phyloP scores from a whole-genome alignment of 2,797 vertebrate genomes.

The Danionella dracula region DNA sequence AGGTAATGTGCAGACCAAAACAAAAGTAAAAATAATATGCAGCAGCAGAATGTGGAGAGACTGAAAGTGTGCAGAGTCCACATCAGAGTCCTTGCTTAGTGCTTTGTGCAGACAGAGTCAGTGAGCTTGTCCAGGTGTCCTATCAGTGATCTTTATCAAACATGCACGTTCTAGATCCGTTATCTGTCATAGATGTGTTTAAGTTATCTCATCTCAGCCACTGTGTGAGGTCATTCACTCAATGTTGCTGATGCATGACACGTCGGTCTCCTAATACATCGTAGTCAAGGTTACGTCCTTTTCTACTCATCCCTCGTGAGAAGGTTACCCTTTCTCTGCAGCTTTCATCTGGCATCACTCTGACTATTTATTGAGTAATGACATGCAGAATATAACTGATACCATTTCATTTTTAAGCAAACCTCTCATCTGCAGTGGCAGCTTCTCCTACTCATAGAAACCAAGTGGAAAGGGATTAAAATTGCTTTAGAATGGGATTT shows the following conservation, averaged over 20 bases:
- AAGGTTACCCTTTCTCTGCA: conserved; percentile 19
- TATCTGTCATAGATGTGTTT: background rate
- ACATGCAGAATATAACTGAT: no score
- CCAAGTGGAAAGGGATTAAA: background rate
- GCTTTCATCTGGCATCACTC: background rate
- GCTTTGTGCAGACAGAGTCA: no score
- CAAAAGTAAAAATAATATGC: no score
- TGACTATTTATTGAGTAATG: no score
- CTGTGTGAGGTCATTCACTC: conserved; percentile 17
- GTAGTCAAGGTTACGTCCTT: conserved; percentile 14
- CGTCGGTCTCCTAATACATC: background rate
- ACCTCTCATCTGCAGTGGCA: no score
- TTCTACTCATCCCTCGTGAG: conserved; percentile 1
- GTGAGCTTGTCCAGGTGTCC: no score
- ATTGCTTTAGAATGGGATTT: background rate
- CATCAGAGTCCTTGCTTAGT: no score
- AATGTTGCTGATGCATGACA: background rate
- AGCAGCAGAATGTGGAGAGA: no score
- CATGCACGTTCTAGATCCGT: background rate
- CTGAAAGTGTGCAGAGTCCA: no score
- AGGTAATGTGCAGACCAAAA: no score
- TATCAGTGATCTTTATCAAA: background rate
- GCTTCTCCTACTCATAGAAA: no score
- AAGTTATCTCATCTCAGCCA: conserved; percentile 10
- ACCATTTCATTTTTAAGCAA: no score